Conservation (phyloP, 2,888 invertebrate genomes). For the Epistrophe grossulariae region DNA sequence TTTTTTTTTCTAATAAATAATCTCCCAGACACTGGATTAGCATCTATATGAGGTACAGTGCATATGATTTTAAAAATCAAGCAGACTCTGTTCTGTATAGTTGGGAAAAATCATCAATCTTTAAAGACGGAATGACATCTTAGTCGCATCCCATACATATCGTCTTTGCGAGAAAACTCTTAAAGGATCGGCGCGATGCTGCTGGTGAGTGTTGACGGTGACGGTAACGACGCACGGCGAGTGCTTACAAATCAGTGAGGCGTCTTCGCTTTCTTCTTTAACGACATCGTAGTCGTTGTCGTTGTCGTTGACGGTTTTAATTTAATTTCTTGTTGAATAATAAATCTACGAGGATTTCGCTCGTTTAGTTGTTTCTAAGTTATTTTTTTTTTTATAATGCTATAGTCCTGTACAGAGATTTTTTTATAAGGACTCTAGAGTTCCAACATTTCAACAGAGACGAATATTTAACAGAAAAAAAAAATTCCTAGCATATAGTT, state of each 20-base stretch:
- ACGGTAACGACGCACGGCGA: not conserved
- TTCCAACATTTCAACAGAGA: slow-evolving; percentile 16
- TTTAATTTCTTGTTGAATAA: slow-evolving; percentile 60
- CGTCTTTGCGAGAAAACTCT: slow-evolving; percentile 2
- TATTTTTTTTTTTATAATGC: not conserved
- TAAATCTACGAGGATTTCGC: slow-evolving; percentile 47
- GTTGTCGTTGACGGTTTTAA: slow-evolving; percentile 36
- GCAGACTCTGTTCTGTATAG: slow-evolving; percentile 34
- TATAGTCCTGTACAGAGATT: not conserved
- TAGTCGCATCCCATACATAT: not conserved
- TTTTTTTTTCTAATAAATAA: slow-evolving; percentile 26
- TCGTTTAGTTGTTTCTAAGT: slow-evolving; percentile 18
- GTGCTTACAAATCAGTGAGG: slow-evolving; percentile 19
- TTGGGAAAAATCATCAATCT: slow-evolving; percentile 49
- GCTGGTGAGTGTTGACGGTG: not conserved
- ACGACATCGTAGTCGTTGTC: not conserved
- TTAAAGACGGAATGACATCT: slow-evolving; percentile 24
- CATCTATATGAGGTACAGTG: slow-evolving; percentile 56
- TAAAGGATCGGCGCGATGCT: not conserved
- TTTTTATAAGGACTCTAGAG: slow-evolving; percentile 14
- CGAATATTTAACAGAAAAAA: slow-evolving; percentile 22
- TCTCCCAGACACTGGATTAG: slow-evolving; percentile 60
- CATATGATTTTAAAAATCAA: slow-evolving; percentile 43
- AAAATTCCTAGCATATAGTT: slow-evolving; percentile 14
- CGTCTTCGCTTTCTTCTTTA: not conserved